A percentile compares a stretch with the other conserved stretches of the same genome.
Evolutionary conservation across 1,140 invertebrate species (phyloP).

Genomic region (Diploscapter pachys): DNA sequence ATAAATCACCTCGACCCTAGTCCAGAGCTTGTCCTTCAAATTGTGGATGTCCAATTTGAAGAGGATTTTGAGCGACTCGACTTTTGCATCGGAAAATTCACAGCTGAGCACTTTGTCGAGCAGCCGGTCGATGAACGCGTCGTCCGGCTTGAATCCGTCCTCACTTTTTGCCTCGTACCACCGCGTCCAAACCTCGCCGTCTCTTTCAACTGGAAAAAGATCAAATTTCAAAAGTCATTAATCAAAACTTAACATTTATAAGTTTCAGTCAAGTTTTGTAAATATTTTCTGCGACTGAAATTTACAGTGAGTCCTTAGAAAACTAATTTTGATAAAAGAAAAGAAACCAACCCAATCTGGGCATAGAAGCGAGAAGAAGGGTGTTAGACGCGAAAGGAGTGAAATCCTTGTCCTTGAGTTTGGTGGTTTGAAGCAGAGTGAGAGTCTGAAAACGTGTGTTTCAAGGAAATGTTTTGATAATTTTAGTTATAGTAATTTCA

Average conservation of each 20-base stretch:
- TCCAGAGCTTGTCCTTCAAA: too few relatives aligned
- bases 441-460: slow-evolving; percentile 1
- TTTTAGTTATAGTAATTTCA: not conserved
- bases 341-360: slow-evolving; percentile 22
- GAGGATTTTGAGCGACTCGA: too few relatives aligned
- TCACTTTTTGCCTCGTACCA: slow-evolving; percentile 11
- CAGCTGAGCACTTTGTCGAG: too few relatives aligned
- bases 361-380: slow-evolving; percentile 31
- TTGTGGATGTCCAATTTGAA: too few relatives aligned
- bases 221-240: not conserved
- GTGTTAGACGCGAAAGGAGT: slow-evolving; percentile 21
- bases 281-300: too few relatives aligned
- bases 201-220: slow-evolving; percentile 26
- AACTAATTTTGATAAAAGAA: not conserved
- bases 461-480: not conserved
- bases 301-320: not conserved
- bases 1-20: not conserved
- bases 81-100: too few relatives aligned
- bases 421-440: not conserved
- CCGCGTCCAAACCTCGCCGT: slow-evolving; percentile 33
- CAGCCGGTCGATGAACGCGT: too few relatives aligned
- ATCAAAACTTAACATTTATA: too few relatives aligned
- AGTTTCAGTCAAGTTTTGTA: too few relatives aligned
- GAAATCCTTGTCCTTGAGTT: slow-evolving; percentile 10
- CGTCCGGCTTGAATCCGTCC: too few relatives aligned